Evolutionary conservation across 2,888 invertebrate species (phyloP), one percentile per base, ranked within the genome.

Genomic region (Leptinotarsa haldemani): DNA sequence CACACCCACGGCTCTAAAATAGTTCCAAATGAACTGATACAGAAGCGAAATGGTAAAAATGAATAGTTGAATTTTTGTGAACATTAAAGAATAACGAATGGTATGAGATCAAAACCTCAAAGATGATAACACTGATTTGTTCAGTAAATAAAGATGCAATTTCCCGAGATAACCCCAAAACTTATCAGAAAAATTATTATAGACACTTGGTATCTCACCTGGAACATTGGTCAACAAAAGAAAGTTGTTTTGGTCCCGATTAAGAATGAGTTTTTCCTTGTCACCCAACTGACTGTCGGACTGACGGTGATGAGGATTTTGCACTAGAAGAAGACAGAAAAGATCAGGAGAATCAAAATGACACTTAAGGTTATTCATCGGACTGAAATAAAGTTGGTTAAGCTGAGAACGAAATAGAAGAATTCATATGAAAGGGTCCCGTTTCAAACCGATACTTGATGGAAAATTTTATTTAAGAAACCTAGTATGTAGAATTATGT

Each of bases 161-260:
- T 18, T 2, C 18, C 52, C n/a, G 52, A 52, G 40, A 40, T 40
- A 52, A 52, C n/a, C 13, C 52, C 13, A 20, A 56, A 56, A 20
- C 22, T 22, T 22, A n/a, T 50, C 15, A 22, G 56, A 56, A 56
- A 22, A 22, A 56, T 22, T 56, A 56, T 56, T 56, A 56, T 52
- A 56, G 56, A 56, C 56, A 20, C 56, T 56, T 20, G 56, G 56
- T 56, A 52, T 56, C 56, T 56, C 56, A 56, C 56, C 56, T 56
- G 56, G 56, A 56, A 56, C 56, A 56, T 56, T 56, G 56, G 56
- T 56, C 56, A 56, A 56, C 56, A 56, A 56, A 56, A 56, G 56
- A 56, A 56, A 56, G 56, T 56, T 56, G 56, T 56, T 56, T 56
- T 56, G 56, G 56, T 56, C 56, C 56, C 56, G 56, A 56, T 56